Evolutionary conservation across 1,140 invertebrate species (phyloP).

Genomic region (Drosophila malerkotliana): DNA sequence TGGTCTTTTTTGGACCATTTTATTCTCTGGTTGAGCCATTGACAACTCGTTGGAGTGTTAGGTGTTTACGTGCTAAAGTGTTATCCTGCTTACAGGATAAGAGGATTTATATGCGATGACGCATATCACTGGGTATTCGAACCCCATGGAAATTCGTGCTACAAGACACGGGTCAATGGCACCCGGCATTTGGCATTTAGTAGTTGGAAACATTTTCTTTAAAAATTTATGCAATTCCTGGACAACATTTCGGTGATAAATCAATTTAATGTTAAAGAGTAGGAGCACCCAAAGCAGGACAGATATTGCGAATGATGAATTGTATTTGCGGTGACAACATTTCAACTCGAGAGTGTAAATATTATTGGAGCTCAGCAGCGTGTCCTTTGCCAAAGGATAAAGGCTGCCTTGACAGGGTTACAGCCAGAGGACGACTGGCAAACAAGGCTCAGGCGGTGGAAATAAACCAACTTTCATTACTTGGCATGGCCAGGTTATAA

Average conservation of each 20-base stretch:
- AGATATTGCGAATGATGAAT: conserved; percentile 63
- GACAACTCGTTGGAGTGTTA: conserved; percentile 65
- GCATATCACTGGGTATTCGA: conserved; percentile 45
- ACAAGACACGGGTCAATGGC: conserved; percentile 34
- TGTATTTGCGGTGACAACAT: conserved; percentile 68
- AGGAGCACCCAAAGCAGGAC: conserved; percentile 20
- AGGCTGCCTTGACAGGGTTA: conserved; percentile 39
- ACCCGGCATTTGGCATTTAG: conserved; percentile 12
- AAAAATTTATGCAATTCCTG: conserved; percentile 66
- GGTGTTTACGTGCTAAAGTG: conserved; percentile 74
- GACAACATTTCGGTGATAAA: conserved; percentile 64
- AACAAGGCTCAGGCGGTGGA: conserved; percentile 8
- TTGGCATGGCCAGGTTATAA: background rate
- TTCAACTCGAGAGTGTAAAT: conserved; percentile 66
- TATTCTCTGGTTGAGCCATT: conserved; percentile 64
- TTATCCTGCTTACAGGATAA: conserved; percentile 67
- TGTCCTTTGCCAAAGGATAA: conserved; percentile 50
- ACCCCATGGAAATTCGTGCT: background rate
- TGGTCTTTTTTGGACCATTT: conserved; percentile 57
- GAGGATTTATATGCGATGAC: conserved; percentile 48
- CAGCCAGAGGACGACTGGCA: conserved; percentile 25
- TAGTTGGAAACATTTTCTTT: conserved; percentile 33
- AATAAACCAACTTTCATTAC: background rate
- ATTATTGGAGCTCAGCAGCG: conserved; percentile 63
- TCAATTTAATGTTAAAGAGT: conserved; percentile 61